Conservation (phyloP, 1,140 invertebrate species). For the Trichoplusia ni region DNA sequence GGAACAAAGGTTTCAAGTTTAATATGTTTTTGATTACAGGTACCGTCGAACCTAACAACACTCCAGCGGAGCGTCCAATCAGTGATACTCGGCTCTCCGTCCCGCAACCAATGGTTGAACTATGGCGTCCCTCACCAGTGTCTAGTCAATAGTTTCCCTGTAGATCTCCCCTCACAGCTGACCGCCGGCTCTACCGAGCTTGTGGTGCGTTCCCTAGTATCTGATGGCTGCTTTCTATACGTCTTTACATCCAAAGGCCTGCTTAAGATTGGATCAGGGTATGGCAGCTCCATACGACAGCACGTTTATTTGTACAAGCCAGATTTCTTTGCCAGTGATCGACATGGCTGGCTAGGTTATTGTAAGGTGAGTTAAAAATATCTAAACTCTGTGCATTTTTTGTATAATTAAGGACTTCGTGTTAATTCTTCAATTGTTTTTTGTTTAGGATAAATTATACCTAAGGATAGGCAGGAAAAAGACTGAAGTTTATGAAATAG, state of each 20-base stretch:
- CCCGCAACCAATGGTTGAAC: slow-evolving; percentile 93
- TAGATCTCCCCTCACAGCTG: slow-evolving; percentile 76
- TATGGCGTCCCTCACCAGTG: slow-evolving; percentile 92
- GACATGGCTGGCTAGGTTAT: slow-evolving; percentile 91
- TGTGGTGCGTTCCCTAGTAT: slow-evolving; percentile 85
- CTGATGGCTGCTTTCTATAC: slow-evolving; percentile 95
- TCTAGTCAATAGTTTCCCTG: slow-evolving; percentile 87
- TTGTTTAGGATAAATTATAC: slow-evolving; percentile 79
- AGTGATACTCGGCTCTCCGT: slow-evolving; percentile 91
- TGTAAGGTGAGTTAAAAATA: slow-evolving; percentile 85
- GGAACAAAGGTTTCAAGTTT: no score
- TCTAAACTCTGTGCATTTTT: neutral
- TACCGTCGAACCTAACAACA: slow-evolving; percentile 92
- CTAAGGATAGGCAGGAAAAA: slow-evolving; percentile 83
- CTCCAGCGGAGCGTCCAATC: slow-evolving; percentile 95
- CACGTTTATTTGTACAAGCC: slow-evolving; percentile 91
- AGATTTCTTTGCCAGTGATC: slow-evolving; percentile 89
- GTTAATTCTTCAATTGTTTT: neutral
- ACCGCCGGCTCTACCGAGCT: slow-evolving; percentile 64
- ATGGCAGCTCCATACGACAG: slow-evolving; percentile 93
- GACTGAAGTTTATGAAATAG: slow-evolving; percentile 84
- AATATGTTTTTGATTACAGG: slow-evolving; percentile 80
- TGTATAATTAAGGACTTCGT: neutral
- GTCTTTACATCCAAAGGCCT: slow-evolving; percentile 90
- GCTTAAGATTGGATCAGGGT: slow-evolving; percentile 96